phyloP scores from a whole-genome alignment of 2,113 vertebrate species.

The Glaucomys volans region DNA sequence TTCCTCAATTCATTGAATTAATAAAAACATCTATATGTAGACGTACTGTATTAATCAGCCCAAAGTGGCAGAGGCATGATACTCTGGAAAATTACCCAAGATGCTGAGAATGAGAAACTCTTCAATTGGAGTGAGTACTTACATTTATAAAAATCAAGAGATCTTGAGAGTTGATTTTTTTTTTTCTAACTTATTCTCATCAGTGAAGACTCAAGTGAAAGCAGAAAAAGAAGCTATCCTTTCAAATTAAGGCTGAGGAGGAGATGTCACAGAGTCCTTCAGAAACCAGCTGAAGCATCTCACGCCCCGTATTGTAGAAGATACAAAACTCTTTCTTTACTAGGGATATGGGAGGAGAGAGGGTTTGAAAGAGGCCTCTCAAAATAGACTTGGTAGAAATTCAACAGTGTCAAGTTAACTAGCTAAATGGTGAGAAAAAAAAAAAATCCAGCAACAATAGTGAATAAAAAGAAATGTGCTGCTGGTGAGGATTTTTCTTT shows the following conservation, averaged over 20 bases:
- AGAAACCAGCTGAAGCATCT: neutral
- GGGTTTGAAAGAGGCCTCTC: slow-evolving; percentile 3
- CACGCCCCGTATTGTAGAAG: neutral
- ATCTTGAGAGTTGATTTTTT: slow-evolving; percentile 8
- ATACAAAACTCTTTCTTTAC: neutral
- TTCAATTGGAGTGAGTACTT: slow-evolving; percentile 36
- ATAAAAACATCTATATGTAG: neutral
- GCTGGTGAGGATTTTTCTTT: neutral
- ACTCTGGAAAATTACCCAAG: slow-evolving; percentile 31
- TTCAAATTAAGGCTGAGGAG: slow-evolving; percentile 50
- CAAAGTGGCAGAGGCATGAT: neutral
- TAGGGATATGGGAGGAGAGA: neutral
- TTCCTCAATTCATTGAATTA: neutral
- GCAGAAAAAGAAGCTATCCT: slow-evolving; percentile 9
- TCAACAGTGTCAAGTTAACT: neutral
- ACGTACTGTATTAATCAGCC: neutral
- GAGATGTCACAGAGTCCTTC: slow-evolving; percentile 11
- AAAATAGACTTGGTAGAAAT: slow-evolving; percentile 46
- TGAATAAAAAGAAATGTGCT: neutral
- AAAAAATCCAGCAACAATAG: neutral
- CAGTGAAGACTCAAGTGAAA: neutral
- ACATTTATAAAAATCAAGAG: slow-evolving; percentile 19
- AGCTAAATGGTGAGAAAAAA: neutral
- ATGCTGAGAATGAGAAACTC: neutral
- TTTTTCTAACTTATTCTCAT: neutral